These are phyloP conservation scores for Drosophila quinaria DNA, from an alignment of 2,888 invertebrate species.

Conservation along the genomic window DNA sequence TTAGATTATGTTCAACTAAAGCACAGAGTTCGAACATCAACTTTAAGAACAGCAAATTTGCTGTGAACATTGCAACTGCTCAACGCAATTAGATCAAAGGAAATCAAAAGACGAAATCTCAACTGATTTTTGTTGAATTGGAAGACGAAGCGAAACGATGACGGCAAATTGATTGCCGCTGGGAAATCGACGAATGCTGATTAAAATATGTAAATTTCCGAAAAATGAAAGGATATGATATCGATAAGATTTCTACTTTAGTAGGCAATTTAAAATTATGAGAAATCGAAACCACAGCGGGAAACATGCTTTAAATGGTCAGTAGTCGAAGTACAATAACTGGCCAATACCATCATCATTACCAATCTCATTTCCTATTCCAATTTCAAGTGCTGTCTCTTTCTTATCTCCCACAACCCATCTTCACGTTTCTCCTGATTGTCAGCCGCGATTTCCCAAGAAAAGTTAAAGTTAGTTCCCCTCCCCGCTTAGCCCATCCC, in stretches of 20 bases:
- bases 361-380: constrained; percentile 4
- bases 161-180: constrained; percentile 60
- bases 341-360: constrained; percentile 23
- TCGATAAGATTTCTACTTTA: constrained; percentile 2
- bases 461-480: constrained; percentile 3
- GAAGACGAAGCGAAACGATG: constrained; percentile 18
- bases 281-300: constrained; percentile 29
- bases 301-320: constrained; percentile 26
- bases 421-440: constrained; percentile 49
- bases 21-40: neutral
- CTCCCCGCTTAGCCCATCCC: neutral
- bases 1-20: neutral
- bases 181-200: constrained; percentile 66
- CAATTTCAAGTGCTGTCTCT: constrained; percentile 20
- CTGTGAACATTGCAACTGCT: constrained; percentile 7
- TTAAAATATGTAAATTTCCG: constrained; percentile 74
- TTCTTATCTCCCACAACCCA: constrained; percentile 52
- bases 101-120: constrained; percentile 35
- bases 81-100: constrained; percentile 42
- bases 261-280: constrained; percentile 28
- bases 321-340: constrained; percentile 19
- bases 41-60: constrained; percentile 33
- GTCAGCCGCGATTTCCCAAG: constrained; percentile 33
- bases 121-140: constrained; percentile 33
- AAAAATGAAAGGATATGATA: constrained; percentile 16